A percentile compares a stretch with the other conserved stretches of the same genome.
Conservation (phyloP, 2,888 invertebrate genomes). For the Celastrina argiolus region DNA sequence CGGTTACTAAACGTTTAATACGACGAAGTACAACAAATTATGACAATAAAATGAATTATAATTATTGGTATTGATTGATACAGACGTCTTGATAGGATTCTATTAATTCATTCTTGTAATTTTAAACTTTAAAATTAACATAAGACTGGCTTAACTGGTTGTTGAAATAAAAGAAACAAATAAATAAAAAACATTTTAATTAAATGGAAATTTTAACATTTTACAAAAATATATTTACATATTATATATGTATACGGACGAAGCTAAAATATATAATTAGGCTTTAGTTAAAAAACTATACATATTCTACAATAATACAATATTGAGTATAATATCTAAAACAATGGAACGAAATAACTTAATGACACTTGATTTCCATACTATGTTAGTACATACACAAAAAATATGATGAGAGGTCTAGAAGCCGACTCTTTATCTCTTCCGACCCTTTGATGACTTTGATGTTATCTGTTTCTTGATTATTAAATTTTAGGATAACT, state of each 20-base stretch:
- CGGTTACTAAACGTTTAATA: too few species aligned
- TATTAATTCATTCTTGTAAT: neutral
- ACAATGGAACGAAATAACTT: slow-evolving; percentile 15
- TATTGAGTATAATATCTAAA: slow-evolving; percentile 1
- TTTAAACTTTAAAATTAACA: neutral
- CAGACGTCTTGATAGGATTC: too few species aligned
- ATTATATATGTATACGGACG: slow-evolving; percentile 45
- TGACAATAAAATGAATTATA: too few species aligned
- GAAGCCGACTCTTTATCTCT: too few species aligned
- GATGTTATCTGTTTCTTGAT: too few species aligned
- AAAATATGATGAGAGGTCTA: neutral
- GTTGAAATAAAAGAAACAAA: slow-evolving; percentile 37
- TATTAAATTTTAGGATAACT: too few species aligned
- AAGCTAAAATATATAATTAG: slow-evolving; percentile 33
- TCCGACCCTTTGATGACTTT: too few species aligned
- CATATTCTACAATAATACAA: slow-evolving; percentile 23
- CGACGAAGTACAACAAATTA: too few species aligned
- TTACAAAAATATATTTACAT: slow-evolving; percentile 78
- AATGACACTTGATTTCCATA: neutral
- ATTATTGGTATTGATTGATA: too few species aligned
- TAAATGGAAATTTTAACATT: slow-evolving; percentile 73
- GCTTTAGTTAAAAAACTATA: slow-evolving; percentile 25
- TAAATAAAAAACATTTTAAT: slow-evolving; percentile 70
- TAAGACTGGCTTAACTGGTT: neutral
- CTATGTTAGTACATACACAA: too few species aligned